Conservation (phyloP, 2,797 vertebrate genomes). For the Gymnocypris eckloni region DNA sequence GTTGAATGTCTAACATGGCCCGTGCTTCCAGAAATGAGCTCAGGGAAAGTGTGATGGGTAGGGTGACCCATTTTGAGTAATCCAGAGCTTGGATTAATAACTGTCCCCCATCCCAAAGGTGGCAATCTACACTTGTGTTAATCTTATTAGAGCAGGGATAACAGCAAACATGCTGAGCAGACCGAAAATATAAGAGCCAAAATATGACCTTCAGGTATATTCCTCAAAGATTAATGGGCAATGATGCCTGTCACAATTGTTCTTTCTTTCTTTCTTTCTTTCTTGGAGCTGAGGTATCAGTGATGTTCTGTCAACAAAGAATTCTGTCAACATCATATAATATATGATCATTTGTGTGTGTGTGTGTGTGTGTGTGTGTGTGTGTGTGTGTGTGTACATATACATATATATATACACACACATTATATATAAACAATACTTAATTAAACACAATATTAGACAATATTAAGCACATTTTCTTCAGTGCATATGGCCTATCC, state of each 20-base stretch:
- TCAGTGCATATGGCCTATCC: not conserved
- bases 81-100: conserved; percentile 77
- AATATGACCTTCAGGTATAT: conserved; percentile 26
- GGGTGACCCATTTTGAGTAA: conserved; percentile 79
- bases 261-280: not conserved
- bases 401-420: not conserved
- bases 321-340: not conserved
- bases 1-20: conserved; percentile 52
- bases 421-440: too few species aligned
- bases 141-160: conserved; percentile 77
- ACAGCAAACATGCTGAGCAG: conserved; percentile 69
- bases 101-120: conserved; percentile 45
- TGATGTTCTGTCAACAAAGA: not conserved
- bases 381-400: too few species aligned
- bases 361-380: not conserved
- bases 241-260: not conserved
- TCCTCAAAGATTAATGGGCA: conserved; percentile 19
- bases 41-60: conserved; percentile 29
- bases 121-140: conserved; percentile 59
- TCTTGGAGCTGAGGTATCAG: not conserved
- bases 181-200: conserved; percentile 61
- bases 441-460: too few species aligned
- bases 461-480: not conserved
- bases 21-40: conserved; percentile 1
- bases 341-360: not conserved